Evolutionary conservation across 2,888 invertebrate species (phyloP), one percentile per base, ranked within the genome.

Genomic region (Lochmaea crataegi): DNA sequence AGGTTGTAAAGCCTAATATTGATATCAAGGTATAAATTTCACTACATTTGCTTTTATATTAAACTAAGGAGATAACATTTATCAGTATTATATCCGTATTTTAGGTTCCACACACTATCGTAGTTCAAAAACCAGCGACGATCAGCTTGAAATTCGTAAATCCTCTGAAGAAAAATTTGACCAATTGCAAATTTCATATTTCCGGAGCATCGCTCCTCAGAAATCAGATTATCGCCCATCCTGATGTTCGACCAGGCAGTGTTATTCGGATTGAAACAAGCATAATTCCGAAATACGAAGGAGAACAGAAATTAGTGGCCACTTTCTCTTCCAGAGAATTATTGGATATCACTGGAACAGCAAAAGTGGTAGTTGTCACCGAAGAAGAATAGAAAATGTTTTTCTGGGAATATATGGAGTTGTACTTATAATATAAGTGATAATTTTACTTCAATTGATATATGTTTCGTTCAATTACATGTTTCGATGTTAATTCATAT

Each of bases 1-100:
- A 94, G 85, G 89, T 95, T 7, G 87, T 92, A 42, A 93, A 93
- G 82, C 95, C 95, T 1, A 90, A 88, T 73, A 90, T 94, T 68
- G 87, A 86, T 48, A 89, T 95, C 48, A 90, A 91, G 88, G 94
- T 63, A n/a, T n/a, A n/a, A n/a, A n/a, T n/a, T 22, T 22, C 22
- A 22, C 22, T 22, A 22, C 22, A 22, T 22, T 22, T 22, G 22
- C 22, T 22, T 22, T 22, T 22, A 2, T 22, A 22, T 22, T 22
- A n/a, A n/a, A 22, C 22, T 22, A n/a, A n/a, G n/a, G n/a, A n/a
- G n/a, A n/a, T 45, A 4, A 45, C 12, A 45, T 14, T 14, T 5
- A 45, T 14, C 12, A 45, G 14, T 45, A 12, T 45, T 12, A 51
- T 16, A n/a, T 5, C n/a, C 18, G 26, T 41, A 18, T 76, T 77